Percentiles rank a stretch among this genome's conserved stretches.
These are phyloP conservation scores for Bacillus rossius DNA, from an alignment of 1,140 invertebrate genomes.

Conservation along the genomic window DNA sequence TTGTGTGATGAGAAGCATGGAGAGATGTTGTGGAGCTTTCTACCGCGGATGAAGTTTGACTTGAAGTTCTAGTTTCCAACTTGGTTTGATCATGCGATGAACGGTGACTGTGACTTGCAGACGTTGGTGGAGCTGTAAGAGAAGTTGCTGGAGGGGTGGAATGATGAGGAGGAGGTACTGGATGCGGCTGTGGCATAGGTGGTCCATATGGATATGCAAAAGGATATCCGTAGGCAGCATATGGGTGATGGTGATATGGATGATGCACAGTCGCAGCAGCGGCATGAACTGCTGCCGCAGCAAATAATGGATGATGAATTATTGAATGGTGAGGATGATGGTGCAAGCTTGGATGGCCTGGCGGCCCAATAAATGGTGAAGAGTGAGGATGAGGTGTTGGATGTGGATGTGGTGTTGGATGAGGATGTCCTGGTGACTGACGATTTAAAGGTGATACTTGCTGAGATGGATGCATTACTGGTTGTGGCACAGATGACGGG, in stretches of 20 bases:
- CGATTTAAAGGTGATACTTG: conserved; percentile 50
- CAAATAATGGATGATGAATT: conserved; percentile 60
- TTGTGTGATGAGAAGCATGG: conserved; percentile 6
- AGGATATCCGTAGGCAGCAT: conserved; percentile 56
- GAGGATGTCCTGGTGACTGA: conserved; percentile 48
- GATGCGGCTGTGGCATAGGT: conserved; percentile 60
- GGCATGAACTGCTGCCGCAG: conserved; percentile 53
- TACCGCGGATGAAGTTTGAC: not conserved
- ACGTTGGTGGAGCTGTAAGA: not conserved
- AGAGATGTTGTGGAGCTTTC: conserved; percentile 5
- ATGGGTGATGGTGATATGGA: conserved; percentile 56
- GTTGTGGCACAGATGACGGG: conserved; percentile 57
- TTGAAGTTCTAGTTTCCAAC: conserved; percentile 4
- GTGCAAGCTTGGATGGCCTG: conserved; percentile 24
- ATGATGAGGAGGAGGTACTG: conserved; percentile 56
- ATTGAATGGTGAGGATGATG: conserved; percentile 57
- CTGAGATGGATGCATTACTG: conserved; percentile 61
- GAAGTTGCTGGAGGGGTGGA: conserved; percentile 32
- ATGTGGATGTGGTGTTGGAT: conserved; percentile 17
- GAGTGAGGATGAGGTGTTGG: conserved; percentile 12
- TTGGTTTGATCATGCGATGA: conserved; percentile 5
- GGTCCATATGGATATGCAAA: conserved; percentile 62
- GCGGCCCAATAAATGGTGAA: conserved; percentile 10
- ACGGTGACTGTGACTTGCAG: conserved; percentile 5
- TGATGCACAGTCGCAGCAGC: conserved; percentile 25